Evolutionary conservation across 2,113 vertebrate genomes (phyloP).

Genomic region (Rhynchomys soricoides): DNA sequence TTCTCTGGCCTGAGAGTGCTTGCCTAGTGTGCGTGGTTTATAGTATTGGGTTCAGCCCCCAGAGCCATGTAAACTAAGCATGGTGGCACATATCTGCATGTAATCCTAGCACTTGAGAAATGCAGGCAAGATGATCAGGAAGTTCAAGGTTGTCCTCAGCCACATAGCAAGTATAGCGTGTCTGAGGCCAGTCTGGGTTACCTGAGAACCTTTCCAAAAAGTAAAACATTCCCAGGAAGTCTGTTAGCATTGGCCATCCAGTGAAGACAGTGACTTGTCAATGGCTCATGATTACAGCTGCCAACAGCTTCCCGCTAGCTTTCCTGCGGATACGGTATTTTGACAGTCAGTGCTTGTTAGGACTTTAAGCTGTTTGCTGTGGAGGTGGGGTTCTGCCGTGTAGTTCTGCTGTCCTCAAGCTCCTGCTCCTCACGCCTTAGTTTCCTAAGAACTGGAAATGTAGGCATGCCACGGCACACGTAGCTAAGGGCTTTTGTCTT

Average conservation of each 20-base stretch:
- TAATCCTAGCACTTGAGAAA: not conserved
- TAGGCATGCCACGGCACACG: not conserved
- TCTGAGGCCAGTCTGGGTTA: not conserved
- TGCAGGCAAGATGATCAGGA: not conserved
- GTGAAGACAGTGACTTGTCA: rapidly evolving
- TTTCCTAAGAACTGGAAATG: not conserved
- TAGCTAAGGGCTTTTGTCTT: not conserved
- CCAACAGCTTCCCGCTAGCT: not conserved
- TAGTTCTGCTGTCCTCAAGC: not conserved
- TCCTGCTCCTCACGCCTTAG: not conserved
- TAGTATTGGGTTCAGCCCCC: not conserved
- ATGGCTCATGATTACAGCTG: not conserved
- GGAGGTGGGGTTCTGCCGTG: not conserved
- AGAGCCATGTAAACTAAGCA: not conserved
- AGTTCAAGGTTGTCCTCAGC: not conserved
- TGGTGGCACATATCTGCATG: not conserved
- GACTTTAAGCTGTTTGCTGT: not conserved
- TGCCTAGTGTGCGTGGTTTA: not conserved
- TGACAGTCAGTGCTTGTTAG: not conserved
- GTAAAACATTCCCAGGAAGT: not conserved
- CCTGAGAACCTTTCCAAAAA: not conserved
- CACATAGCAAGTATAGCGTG: not conserved
- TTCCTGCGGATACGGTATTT: not conserved
- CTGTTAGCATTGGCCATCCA: rapidly evolving
- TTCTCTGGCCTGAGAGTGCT: not conserved